Evolutionary conservation across 2,888 invertebrate genomes (phyloP).

Genomic region (Limenitis arthemis): DNA sequence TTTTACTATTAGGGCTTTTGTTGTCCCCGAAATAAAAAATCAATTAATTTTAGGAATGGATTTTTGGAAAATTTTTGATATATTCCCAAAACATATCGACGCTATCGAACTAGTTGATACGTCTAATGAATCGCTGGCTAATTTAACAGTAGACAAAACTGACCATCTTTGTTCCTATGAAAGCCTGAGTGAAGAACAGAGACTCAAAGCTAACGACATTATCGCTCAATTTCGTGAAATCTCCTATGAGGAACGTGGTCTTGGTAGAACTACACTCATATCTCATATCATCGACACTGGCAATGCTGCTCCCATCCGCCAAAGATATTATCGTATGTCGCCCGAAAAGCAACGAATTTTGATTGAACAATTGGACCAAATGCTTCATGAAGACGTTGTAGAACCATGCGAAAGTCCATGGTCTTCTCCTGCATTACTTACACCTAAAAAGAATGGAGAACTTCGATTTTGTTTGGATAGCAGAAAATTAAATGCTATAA

Average conservation of each 20-base stretch:
- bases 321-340: constrained; percentile 27
- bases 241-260: constrained; percentile 17
- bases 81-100: constrained; percentile 14
- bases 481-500: constrained; percentile 23
- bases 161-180: too few species aligned
- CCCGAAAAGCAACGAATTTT: constrained; percentile 24
- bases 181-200: constrained; percentile 1
- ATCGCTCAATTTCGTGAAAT: constrained; percentile 19
- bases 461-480: constrained; percentile 28
- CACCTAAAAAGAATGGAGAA: constrained; percentile 25
- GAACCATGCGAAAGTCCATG: constrained; percentile 28
- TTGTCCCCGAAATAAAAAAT: constrained; percentile 11
- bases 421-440: constrained; percentile 25
- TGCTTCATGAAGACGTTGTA: constrained; percentile 23
- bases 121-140: too few species aligned
- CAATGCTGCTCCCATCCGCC: constrained; percentile 25
- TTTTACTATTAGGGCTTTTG: constrained; percentile 9
- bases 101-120: too few species aligned
- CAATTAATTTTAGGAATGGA: constrained; percentile 18
- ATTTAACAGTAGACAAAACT: too few species aligned
- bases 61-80: constrained; percentile 19
- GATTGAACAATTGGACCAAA: constrained; percentile 26
- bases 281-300: constrained; percentile 28
- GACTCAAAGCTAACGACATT: constrained; percentile 11
- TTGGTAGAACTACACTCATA: constrained; percentile 22